These are phyloP conservation scores for Toxostoma redivivum DNA, from an alignment of 2,113 vertebrate species.

Conservation along the genomic window DNA sequence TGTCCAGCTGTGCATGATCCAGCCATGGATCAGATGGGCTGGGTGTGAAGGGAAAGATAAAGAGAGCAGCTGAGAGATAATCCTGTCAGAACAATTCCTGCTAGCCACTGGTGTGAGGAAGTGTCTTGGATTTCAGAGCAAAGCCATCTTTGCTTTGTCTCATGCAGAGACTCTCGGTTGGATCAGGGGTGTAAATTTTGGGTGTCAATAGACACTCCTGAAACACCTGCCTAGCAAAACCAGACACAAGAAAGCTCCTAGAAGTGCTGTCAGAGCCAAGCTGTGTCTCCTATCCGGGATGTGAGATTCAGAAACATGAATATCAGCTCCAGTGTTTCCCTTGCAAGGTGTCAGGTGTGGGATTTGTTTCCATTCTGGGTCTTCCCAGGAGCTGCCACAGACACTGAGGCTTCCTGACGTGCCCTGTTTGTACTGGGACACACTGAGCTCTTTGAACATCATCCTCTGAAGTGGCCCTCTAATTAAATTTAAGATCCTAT, in stretches of 20 bases:
- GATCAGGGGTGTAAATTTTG: neutral
- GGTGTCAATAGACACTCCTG: neutral
- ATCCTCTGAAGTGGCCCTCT: neutral
- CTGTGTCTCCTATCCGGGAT: neutral
- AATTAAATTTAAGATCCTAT: neutral
- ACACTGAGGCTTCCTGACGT: fast-evolving
- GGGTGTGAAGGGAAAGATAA: neutral
- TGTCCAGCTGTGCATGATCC: neutral
- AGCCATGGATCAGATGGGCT: fast-evolving
- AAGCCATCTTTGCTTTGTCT: neutral
- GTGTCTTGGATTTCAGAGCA: neutral
- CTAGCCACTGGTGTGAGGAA: neutral
- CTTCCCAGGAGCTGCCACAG: neutral
- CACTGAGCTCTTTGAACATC: fast-evolving
- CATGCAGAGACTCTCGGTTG: neutral
- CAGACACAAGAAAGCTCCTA: neutral
- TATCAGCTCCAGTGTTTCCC: neutral
- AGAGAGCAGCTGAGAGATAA: neutral
- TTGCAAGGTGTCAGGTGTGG: neutral
- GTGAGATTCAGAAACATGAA: neutral
- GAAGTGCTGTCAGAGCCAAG: neutral
- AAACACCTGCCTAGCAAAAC: neutral
- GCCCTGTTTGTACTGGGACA: neutral
- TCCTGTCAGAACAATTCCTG: neutral
- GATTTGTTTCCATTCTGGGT: neutral